Evolutionary conservation across 1,140 invertebrate species (phyloP), one percentile per base, ranked within the genome.

Genomic region (Augochlora pura): DNA sequence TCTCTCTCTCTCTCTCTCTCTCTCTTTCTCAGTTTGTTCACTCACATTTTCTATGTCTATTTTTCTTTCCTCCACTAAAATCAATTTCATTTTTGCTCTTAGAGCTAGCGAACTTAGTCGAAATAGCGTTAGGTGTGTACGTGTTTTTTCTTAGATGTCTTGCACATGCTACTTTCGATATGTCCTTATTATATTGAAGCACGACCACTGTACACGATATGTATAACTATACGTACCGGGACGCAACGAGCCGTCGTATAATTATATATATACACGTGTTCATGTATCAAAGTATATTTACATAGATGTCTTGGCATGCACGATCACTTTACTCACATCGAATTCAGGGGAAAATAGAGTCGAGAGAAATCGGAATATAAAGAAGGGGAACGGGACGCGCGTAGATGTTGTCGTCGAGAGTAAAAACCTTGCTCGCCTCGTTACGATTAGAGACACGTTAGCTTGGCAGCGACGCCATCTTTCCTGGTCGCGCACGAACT

Each of bases 271-370:
- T 72, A 86, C 52, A 64, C 52, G 73, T 73, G 52, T 71, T 65
- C 70, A 68, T 66, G 25, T 60, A 67, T 81, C 59, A 73, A 42
- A 81, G 38, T 84, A 74, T 79, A 86, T 89, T 87, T 86, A 87
- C 80, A 87, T 92, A 92, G 90, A 91, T 93, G 91, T 92, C 88
- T 91, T 91, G 87, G 90, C 91, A 92, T 92, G 92, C 91, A 89
- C 87, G 78, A 87, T 89, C 83, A 90, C 82, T 87, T 85, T 86
- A 86, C 83, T 86, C 83, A 87, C 81, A 86, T 83, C 69, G 81
- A 63, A 77, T 71, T 54, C 10, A 46, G 2, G 42, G 9, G 42
- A 12, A 46, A 46, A 46, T 46, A 46, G 42, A 52, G 21, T 18
- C 16, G 49, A 57, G 21, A 57, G 21, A 57, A 57, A n/a, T 5